Evolutionary conservation across 1,140 invertebrate genomes (phyloP).

Genomic region (Scaptomyza graminum): DNA sequence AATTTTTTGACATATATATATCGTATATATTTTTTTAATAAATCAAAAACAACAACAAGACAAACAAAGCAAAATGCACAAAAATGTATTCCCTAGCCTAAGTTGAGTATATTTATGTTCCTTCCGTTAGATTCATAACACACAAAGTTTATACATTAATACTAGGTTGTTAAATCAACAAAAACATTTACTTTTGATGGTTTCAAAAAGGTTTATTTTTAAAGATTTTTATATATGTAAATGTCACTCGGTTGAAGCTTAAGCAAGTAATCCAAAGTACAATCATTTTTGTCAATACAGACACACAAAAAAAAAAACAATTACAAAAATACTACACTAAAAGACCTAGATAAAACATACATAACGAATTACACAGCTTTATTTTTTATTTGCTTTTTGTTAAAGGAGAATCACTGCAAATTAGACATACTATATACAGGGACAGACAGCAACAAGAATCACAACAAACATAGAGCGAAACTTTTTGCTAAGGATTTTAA

Average conservation of each 20-base stretch:
- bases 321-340: background rate
- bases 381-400: background rate
- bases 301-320: conserved; percentile 53
- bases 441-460: conserved; percentile 43
- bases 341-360: conserved; percentile 19
- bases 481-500: conserved; percentile 71
- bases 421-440: conserved; percentile 67
- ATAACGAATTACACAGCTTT: conserved; percentile 14
- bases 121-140: conserved; percentile 12
- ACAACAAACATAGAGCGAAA: conserved; percentile 37
- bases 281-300: conserved; percentile 81
- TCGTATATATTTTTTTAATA: conserved; percentile 64
- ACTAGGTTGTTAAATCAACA: conserved; percentile 37
- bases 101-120: conserved; percentile 42
- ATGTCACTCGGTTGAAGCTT: conserved; percentile 68
- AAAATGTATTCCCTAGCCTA: conserved; percentile 71
- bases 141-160: conserved; percentile 14
- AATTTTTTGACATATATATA: conserved; percentile 66
- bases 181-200: conserved; percentile 63
- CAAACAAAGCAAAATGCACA: conserved; percentile 54
- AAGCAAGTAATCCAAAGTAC: conserved; percentile 78
- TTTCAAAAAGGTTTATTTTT: conserved; percentile 64
- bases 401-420: conserved; percentile 4
- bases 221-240: conserved; percentile 50
- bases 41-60: conserved; percentile 38